Conservation (phyloP, 2,888 invertebrate genomes). For the Chaetogeoica ovagalla region DNA sequence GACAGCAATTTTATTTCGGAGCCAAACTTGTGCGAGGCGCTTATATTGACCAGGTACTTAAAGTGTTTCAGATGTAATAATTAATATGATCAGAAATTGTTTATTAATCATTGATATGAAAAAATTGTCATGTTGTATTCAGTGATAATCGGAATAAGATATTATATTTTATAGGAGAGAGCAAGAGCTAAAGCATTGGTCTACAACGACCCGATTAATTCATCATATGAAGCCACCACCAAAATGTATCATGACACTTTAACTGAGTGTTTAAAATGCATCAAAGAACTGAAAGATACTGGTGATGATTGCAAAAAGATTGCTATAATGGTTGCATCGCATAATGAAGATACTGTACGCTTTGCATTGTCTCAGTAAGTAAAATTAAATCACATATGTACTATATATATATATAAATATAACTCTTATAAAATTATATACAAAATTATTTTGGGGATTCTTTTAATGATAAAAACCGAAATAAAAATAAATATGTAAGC, state of each 20-base stretch:
- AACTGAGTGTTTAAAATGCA: conserved; percentile 73
- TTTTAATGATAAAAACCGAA: too few relatives aligned
- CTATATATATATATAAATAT: neutral
- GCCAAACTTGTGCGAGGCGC: conserved; percentile 98
- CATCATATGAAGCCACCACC: conserved; percentile 86
- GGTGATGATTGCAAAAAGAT: neutral
- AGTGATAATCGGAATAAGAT: neutral
- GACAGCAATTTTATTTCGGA: conserved; percentile 97
- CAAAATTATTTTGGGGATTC: neutral
- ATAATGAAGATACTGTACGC: conserved; percentile 97
- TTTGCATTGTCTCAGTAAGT: conserved; percentile 80
- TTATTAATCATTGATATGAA: too few relatives aligned
- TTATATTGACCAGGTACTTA: conserved; percentile 70
- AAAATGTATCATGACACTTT: conserved; percentile 91
- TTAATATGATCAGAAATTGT: neutral
- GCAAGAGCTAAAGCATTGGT: conserved; percentile 86
- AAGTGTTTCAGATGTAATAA: neutral
- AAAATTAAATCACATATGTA: neutral
- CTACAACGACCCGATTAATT: conserved; percentile 94
- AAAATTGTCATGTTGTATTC: neutral
- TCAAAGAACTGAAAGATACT: neutral
- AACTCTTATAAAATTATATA: neutral
- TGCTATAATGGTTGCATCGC: conserved; percentile 89
- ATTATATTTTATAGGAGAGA: conserved; percentile 70
- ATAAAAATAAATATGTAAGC: too few relatives aligned